Percentiles rank a stretch among this genome's conserved stretches.
These are phyloP conservation scores for Megathymus violae DNA, from an alignment of 1,140 invertebrate genomes.

Conservation along the genomic window DNA sequence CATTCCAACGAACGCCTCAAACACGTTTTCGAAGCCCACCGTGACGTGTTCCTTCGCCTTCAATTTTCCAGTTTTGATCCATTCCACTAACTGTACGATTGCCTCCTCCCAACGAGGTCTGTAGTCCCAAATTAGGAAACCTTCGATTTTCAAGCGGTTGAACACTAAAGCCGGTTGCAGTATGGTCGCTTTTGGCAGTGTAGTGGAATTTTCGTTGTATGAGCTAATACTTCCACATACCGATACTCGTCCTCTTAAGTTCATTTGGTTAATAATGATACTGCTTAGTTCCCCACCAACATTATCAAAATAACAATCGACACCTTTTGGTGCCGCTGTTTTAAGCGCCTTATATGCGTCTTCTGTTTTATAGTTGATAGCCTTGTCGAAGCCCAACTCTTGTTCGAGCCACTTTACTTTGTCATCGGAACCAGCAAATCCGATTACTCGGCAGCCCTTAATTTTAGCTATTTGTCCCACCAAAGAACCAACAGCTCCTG, in stretches of 20 bases:
- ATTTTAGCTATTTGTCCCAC: conserved; percentile 90
- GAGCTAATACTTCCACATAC: conserved; percentile 84
- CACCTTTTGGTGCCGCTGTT: conserved; percentile 84
- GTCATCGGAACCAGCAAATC: conserved; percentile 86
- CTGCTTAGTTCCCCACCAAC: conserved; percentile 86
- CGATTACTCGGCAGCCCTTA: conserved; percentile 86
- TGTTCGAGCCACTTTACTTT: conserved; percentile 87
- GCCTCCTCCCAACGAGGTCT: conserved; percentile 63
- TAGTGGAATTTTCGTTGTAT: conserved; percentile 57
- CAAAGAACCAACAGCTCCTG: conserved; percentile 86
- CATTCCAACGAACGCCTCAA: conserved; percentile 84
- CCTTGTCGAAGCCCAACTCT: conserved; percentile 87
- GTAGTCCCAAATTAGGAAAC: conserved; percentile 57
- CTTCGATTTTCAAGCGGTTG: conserved; percentile 72
- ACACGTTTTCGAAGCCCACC: conserved; percentile 85
- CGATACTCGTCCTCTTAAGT: conserved; percentile 80
- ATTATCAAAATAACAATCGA: conserved; percentile 85
- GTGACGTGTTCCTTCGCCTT: conserved; percentile 82
- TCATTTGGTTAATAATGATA: conserved; percentile 85
- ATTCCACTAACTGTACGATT: conserved; percentile 65
- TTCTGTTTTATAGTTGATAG: conserved; percentile 87
- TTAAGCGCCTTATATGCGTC: conserved; percentile 82
- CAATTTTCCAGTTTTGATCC: conserved; percentile 83
- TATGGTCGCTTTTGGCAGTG: conserved; percentile 47
- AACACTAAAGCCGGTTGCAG: conserved; percentile 75